These are phyloP conservation scores for Spilogale gracilis DNA, from an alignment of 2,113 vertebrate genomes.

Conservation along the genomic window DNA sequence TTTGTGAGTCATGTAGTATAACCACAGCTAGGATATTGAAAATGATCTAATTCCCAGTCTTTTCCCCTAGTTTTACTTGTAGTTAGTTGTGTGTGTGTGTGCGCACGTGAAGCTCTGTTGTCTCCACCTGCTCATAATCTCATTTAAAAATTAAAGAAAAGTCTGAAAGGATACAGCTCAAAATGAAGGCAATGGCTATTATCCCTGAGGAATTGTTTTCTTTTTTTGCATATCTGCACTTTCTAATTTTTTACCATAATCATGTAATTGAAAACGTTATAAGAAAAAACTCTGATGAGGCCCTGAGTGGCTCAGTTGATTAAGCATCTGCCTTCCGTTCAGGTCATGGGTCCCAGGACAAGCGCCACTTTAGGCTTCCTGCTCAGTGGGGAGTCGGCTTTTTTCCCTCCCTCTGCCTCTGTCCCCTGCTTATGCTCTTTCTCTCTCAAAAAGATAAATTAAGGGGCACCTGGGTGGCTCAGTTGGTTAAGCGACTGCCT, in stretches of 20 bases:
- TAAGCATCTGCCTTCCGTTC: too few species aligned
- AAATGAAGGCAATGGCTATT: background rate
- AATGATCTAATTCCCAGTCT: background rate
- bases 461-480: too few species aligned
- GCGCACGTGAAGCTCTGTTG: background rate
- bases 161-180: background rate
- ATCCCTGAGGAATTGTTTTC: background rate
- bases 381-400: too few species aligned
- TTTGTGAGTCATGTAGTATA: background rate
- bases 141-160: background rate
- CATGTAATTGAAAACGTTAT: background rate
- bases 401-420: too few species aligned
- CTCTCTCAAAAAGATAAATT: too few species aligned
- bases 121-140: background rate
- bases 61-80: background rate
- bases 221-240: background rate
- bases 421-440: too few species aligned
- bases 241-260: slow-evolving; percentile 29
- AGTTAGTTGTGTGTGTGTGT: background rate
- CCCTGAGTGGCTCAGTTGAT: too few species aligned
- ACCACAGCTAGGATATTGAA: background rate
- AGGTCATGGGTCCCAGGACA: too few species aligned
- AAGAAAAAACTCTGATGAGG: too few species aligned
- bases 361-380: too few species aligned
- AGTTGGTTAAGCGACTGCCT: too few species aligned